A percentile compares a stretch with the other conserved stretches of the same genome.
phyloP scores from a whole-genome alignment of 2,797 vertebrate genomes.

The Tamandua tetradactyla region DNA sequence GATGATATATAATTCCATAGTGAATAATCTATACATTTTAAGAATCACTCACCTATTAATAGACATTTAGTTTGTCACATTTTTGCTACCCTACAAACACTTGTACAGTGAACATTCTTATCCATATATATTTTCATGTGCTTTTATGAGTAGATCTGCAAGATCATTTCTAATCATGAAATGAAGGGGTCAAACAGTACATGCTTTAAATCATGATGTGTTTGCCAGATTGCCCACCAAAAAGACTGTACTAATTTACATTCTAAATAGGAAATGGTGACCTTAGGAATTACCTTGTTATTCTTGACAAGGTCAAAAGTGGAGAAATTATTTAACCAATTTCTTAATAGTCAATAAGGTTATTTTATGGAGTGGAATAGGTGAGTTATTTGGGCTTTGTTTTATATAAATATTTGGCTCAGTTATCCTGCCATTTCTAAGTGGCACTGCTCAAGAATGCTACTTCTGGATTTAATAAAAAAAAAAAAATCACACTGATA shows the following conservation, averaged over 20 bases:
- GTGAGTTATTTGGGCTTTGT: background rate
- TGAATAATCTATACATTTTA: background rate
- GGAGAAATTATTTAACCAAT: slow-evolving; percentile 21
- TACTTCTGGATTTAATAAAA: background rate
- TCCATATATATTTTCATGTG: background rate
- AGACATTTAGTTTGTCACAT: background rate
- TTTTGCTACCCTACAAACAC: slow-evolving; percentile 7
- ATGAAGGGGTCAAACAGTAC: background rate
- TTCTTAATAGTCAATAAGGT: slow-evolving; percentile 20
- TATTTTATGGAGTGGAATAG: background rate
- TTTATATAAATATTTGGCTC: background rate
- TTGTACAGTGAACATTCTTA: background rate
- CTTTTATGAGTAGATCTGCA: background rate
- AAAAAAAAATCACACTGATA: background rate
- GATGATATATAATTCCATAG: background rate
- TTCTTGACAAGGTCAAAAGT: slow-evolving; percentile 26
- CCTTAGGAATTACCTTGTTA: slow-evolving; percentile 37
- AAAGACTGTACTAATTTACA: slow-evolving; percentile 11
- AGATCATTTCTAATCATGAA: slow-evolving; percentile 23
- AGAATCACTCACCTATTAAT: background rate
- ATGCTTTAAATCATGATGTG: background rate
- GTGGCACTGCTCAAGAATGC: background rate
- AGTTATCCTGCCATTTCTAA: slow-evolving; percentile 11
- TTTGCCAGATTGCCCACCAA: background rate
- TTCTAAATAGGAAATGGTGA: slow-evolving; percentile 11